Conservation (phyloP, 30 jellyfish, hydroid and myxozoan genomes). For the Calvadosia cruxmelitensis region DNA sequence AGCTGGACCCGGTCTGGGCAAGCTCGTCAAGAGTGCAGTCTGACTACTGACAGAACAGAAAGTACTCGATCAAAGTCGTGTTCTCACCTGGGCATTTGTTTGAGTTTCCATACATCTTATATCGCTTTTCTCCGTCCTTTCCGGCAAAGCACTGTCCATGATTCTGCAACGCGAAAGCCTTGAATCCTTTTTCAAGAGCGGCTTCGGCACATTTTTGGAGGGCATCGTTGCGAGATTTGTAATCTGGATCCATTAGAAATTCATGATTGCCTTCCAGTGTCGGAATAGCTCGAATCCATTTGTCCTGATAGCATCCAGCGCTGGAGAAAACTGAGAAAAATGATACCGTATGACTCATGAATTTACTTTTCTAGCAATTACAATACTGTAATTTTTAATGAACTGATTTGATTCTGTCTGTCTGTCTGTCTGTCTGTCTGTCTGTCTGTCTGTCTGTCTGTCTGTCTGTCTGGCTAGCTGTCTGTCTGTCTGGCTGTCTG, state of each 20-base stretch:
- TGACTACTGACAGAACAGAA: background rate
- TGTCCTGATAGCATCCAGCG: constrained; percentile 82
- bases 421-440: too few species aligned
- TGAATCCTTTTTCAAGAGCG: constrained; percentile 76
- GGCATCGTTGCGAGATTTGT: constrained; percentile 75
- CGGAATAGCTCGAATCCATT: constrained; percentile 93
- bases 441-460: too few species aligned
- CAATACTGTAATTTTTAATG: too few species aligned
- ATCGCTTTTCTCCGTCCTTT: constrained; percentile 48
- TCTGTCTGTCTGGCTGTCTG: too few species aligned
- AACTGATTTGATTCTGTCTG: too few species aligned
- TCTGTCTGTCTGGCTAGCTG: too few species aligned
- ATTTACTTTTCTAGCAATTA: too few species aligned
- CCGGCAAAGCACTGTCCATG: constrained; percentile 99
- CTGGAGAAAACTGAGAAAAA: constrained; percentile 70
- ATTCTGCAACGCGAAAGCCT: constrained; percentile 80
- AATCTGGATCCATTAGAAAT: constrained; percentile 82
- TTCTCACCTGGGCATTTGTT: constrained; percentile 66
- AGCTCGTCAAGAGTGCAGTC: background rate
- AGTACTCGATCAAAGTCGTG: background rate
- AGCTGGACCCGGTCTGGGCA: background rate
- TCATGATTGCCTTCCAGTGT: constrained; percentile 92
- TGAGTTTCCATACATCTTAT: constrained; percentile 72
- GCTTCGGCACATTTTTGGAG: constrained; percentile 97
- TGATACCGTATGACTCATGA: too few species aligned